Base-by-base conservation (phyloP, 1,140 invertebrate species). In the Drosophila willistoni region DNA sequence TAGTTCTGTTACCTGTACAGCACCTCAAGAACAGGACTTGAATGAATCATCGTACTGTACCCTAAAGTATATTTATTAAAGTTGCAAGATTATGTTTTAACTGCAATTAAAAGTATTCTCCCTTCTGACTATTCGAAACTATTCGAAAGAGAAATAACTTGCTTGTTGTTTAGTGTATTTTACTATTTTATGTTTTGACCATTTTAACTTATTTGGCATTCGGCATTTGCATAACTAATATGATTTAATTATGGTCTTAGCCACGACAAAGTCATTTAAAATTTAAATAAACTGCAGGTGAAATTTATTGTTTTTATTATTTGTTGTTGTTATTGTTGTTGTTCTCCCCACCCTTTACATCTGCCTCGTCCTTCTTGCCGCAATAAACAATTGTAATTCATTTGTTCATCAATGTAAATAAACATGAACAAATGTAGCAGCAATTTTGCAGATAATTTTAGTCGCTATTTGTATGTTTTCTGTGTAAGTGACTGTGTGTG, bases 261-360 rank as follows among this genome's bases (percentile, higher is more conserved):
- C 64, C 64, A 41, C 64, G 64, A n/a, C 72, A 80, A 79, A 89
- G 73, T 89, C 78, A 89, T 89, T 79, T 71, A 79, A 87, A 71
- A 68, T 65, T 83, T 70, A 71, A 89, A 82, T 77, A 81, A 77
- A 68, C 34, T 68, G 54, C 25, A 61, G 65, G 44, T 62, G 59
- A 56, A 47, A 51, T 51, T 51, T 51, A 51, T 22, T 47, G 9
- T 19, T 47, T 47, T 9, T 51, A 22, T 19, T 51, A 3, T 10
- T 51, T 51, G 44, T 51, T 51, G 17, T 22, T 47, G 14, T 19
- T 13, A 2, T 1, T 42, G 1, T 13, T 41, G 47, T 64, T 54
- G 6, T 60, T 77, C 47, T 14, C 7, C 14, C 10, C 14, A n/a
- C 62, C 14, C 22, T 7, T 25, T 33, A 9, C 29, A 19, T 13